Conservation (phyloP, 2,797 vertebrate genomes). For the Ficedula albicollis region DNA sequence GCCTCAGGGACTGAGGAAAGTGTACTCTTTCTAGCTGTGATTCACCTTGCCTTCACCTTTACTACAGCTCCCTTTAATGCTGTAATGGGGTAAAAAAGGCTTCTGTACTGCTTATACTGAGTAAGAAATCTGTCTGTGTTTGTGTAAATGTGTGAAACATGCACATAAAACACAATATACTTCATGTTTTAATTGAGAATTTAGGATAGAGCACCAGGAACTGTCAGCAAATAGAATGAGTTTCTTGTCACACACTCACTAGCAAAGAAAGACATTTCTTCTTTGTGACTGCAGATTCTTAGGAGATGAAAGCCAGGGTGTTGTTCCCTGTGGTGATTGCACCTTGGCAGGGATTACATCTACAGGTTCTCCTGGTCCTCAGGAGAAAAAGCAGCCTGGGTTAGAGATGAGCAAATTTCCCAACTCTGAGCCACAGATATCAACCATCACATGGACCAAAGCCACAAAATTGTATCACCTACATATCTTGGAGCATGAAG, state of each 20-base stretch:
- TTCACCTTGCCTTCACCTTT: neutral
- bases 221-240: neutral
- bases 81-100: neutral
- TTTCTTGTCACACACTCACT: neutral
- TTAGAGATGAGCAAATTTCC: neutral
- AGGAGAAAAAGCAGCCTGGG: neutral
- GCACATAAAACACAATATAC: neutral
- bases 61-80: neutral
- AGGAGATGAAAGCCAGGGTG: neutral
- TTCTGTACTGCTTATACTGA: neutral
- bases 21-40: neutral
- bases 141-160: neutral
- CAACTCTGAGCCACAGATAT: neutral
- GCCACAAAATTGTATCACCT: accelerated
- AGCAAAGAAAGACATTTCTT: neutral
- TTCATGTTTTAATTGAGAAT: neutral
- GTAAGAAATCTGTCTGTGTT: neutral
- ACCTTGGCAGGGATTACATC: neutral
- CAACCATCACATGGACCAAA: neutral
- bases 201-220: neutral
- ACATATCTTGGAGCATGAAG: accelerated
- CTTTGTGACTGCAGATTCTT: neutral
- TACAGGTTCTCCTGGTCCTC: neutral
- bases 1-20: neutral
- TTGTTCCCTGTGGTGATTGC: neutral